Evolutionary conservation across 2,113 vertebrate genomes (phyloP), one percentile per base, ranked within the genome.

Genomic region (Pollachius pollachius): DNA sequence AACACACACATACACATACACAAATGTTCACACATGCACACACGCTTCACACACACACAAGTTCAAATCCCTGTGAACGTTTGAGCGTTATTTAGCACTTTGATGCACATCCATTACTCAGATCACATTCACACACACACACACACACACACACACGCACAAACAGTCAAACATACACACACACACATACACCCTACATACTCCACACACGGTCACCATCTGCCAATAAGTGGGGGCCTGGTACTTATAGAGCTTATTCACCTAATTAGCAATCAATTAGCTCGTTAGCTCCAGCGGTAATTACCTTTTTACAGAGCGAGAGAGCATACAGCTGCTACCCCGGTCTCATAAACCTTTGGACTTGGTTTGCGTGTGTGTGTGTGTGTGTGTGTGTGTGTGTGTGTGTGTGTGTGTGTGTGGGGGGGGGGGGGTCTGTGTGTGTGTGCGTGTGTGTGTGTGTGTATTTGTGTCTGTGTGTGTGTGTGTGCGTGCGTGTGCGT

Each of bases 211-310:
- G 17, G 76, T 85, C 84, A 82, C 93, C 94, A 97, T 98, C 95
- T 95, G 94, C 96, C 96, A 97, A 91, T 87, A 88, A 91, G 89
- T 88, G 93, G 95, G 95, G 94, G 37, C 37, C 37, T 94, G 93
- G 94, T 84, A 84, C 94, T 95, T 92, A 93, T 91, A 92, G 92
- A 94, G 95, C 94, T 95, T 94, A 96, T 97, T 96, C 95, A 97
- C 95, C 96, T 97, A 97, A 99, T 99, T 99, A 98, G 95, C 95
- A 97, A 98, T 98, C 97, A 98, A 99, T 99, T 98, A 99, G 96
- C 97, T 97, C 96, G 96, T 98, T 98, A 98, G 95, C 94, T 96
- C 96, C 96, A 94, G 94, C 94, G 92, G 96, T 97, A 98, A 99
- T 98, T 96, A 97, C 94, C 94, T 97, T 98, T 61, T 98, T 97